Conservation (phyloP, 1,140 invertebrate genomes). For the Drosophila lowei region DNA sequence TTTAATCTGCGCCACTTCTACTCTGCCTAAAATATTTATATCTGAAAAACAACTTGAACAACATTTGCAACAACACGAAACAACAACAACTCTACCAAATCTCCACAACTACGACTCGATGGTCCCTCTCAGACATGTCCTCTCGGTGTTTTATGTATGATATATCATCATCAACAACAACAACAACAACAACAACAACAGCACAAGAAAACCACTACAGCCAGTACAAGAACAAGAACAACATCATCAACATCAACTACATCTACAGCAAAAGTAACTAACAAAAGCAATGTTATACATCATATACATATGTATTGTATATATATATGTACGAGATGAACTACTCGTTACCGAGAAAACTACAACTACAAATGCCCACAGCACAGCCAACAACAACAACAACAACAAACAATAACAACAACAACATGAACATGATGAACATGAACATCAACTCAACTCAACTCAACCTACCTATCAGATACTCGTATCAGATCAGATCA, state of each 20-base stretch:
- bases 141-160: slow-evolving; percentile 73
- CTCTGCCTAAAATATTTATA: slow-evolving; percentile 60
- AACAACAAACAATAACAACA: slow-evolving; percentile 35
- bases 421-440: slow-evolving; percentile 26
- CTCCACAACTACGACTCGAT: slow-evolving; percentile 70
- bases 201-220: slow-evolving; percentile 67
- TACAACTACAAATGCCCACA: slow-evolving; percentile 7
- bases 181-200: slow-evolving; percentile 60
- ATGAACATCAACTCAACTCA: slow-evolving; percentile 4
- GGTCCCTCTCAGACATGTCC: slow-evolving; percentile 73
- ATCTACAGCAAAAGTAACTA: slow-evolving; percentile 58
- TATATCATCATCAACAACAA: slow-evolving; percentile 59
- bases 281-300: slow-evolving; percentile 14
- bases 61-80: slow-evolving; percentile 68
- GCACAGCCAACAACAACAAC: slow-evolving; percentile 36
- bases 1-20: slow-evolving; percentile 76
- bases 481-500: slow-evolving; percentile 1
- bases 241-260: slow-evolving; percentile 47
- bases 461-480: too few species aligned
- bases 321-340: slow-evolving; percentile 50
- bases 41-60: slow-evolving; percentile 51
- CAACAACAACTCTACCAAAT: slow-evolving; percentile 57
- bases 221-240: slow-evolving; percentile 68
- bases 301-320: slow-evolving; percentile 33
- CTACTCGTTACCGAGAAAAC: neutral